A percentile compares a stretch with the other conserved stretches of the same genome.
phyloP scores from a whole-genome alignment of 2,888 invertebrate genomes.

The Thalpophila matura region DNA sequence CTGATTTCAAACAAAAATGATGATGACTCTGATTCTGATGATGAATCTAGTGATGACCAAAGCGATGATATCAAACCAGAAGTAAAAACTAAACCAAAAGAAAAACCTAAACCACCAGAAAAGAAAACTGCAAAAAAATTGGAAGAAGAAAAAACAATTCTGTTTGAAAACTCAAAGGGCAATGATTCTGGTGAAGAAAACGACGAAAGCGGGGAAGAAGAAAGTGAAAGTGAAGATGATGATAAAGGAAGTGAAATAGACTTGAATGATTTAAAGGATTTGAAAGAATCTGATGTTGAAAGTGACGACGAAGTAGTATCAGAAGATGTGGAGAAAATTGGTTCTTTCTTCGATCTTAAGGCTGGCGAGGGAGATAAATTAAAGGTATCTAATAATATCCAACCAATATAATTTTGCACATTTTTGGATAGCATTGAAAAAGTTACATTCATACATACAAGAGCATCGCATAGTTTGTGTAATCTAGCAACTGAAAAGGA shows the following conservation, averaged over 20 bases:
- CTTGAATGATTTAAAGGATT: slow-evolving; percentile 82
- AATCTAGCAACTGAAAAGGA: background rate
- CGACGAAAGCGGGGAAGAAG: slow-evolving; percentile 51
- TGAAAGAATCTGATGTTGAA: slow-evolving; percentile 86
- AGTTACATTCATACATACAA: background rate
- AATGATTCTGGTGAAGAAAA: slow-evolving; percentile 49
- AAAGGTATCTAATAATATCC: slow-evolving; percentile 72
- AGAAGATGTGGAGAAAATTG: slow-evolving; percentile 72
- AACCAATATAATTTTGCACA: background rate
- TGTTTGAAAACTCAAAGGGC: slow-evolving; percentile 50
- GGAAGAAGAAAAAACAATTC: slow-evolving; percentile 34
- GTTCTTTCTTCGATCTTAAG: slow-evolving; percentile 78
- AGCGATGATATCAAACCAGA: slow-evolving; percentile 11
- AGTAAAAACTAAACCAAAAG: slow-evolving; percentile 25
- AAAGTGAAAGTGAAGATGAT: slow-evolving; percentile 56
- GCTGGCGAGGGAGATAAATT: slow-evolving; percentile 80
- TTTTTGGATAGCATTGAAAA: background rate
- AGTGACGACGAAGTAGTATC: slow-evolving; percentile 69
- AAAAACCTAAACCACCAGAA: slow-evolving; percentile 22
- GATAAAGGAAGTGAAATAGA: slow-evolving; percentile 55
- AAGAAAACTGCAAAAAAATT: slow-evolving; percentile 16
- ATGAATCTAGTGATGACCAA: slow-evolving; percentile 48
- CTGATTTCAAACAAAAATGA: slow-evolving; percentile 35
- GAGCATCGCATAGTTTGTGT: background rate
- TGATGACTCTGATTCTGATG: slow-evolving; percentile 33